phyloP scores from a whole-genome alignment of 2,113 vertebrate species.

The Cochlearius cochlearius region DNA sequence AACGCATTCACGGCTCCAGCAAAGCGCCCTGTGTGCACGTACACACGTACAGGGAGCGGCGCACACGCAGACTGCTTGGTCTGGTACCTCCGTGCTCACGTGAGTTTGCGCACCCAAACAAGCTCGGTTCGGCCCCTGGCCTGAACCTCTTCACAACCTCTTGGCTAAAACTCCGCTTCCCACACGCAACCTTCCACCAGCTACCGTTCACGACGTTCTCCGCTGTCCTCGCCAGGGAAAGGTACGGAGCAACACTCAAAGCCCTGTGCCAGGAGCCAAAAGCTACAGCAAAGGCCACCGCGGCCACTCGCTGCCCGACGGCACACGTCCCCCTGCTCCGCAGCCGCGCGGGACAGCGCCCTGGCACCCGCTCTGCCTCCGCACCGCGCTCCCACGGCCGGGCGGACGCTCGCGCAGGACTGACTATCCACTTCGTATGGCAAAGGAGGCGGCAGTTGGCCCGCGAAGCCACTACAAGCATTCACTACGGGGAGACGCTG shows the following conservation, averaged over 20 bases:
- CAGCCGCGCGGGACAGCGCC: accelerated
- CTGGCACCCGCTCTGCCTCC: accelerated
- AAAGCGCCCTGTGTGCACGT: not conserved
- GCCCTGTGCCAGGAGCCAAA: not conserved
- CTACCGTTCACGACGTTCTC: accelerated
- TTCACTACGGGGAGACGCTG: not conserved
- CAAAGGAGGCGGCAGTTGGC: not conserved
- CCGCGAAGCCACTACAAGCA: not conserved
- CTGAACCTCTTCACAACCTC: not conserved
- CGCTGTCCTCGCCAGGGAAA: not conserved
- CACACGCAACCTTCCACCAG: not conserved
- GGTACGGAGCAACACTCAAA: accelerated
- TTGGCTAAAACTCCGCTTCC: not conserved
- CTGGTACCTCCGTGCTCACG: accelerated
- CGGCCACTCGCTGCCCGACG: accelerated
- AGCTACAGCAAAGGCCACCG: not conserved
- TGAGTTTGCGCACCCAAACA: accelerated
- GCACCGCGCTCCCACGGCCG: too few species aligned
- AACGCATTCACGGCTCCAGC: not conserved
- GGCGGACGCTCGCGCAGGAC: not conserved
- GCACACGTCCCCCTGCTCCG: not conserved
- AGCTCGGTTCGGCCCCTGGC: not conserved
- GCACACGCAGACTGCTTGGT: not conserved
- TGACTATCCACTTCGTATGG: accelerated
- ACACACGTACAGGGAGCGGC: not conserved